Base-by-base conservation (phyloP, 2,888 invertebrate genomes). In the Cheiracanthium punctorium region DNA sequence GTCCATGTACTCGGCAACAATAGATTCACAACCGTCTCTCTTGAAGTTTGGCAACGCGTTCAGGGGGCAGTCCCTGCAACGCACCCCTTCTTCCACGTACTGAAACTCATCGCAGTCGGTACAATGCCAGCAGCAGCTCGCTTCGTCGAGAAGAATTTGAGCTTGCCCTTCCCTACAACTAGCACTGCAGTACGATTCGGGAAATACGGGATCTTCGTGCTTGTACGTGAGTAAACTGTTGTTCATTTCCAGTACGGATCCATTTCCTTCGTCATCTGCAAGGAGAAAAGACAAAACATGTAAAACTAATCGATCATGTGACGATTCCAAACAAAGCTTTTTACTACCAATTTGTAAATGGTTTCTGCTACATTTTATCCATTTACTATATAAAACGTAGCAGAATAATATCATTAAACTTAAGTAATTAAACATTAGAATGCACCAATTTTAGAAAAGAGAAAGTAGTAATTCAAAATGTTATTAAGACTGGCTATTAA, bases 51-150 rank as follows among this genome's bases (percentile, higher is more conserved):
- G 90, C 28, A 90, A 88, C 8, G 90, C 90, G 0, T 93, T 90
- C 71, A 80, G 77, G 0, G 90, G 89, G 89, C 93, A 93, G 29
- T 92, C 92, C 29, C 91, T 90, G 89, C 93, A 93, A 69, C 91
- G 91, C 87, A 91, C 92, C 17, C 92, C 92, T 84, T 92, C 91
- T 12, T 90, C 87, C 67, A 91, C 91, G 87, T 91, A 91, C 89
- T 93, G 92, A 87, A 92, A 92, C 0, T 88, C 86, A 0, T 92
- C 91, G 90, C 93, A 93, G 52, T 91, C 90, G 41, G 91, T 91
- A 88, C 94, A 94, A 1, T 91, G 90, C 93, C 93, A 93, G 90
- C 93, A 94, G 90, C 94, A 94, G 0, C 91, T 90, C 88, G 93
- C 93, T 43, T 91, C 91, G 73, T 90, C 89, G 0, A 87, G 74